Conservation (phyloP, 2,797 vertebrate genomes). For the Halcyon leucocephala region DNA sequence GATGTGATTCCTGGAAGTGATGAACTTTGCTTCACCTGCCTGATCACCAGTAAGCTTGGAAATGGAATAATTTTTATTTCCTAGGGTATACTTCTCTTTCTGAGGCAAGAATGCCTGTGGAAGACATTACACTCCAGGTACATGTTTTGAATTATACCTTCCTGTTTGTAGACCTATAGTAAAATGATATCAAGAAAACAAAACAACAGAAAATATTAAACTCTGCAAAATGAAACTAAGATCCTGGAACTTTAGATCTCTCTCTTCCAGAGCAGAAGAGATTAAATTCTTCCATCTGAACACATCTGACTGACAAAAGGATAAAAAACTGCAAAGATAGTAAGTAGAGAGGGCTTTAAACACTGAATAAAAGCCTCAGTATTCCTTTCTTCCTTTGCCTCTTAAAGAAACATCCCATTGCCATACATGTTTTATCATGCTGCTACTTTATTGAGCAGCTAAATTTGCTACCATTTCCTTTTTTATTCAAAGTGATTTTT, state of each 20-base stretch:
- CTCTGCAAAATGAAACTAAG: background rate
- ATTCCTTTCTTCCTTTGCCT: background rate
- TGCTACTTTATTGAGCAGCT: background rate
- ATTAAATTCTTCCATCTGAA: conserved; percentile 9
- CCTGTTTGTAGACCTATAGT: background rate
- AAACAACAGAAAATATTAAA: background rate
- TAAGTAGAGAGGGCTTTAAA: conserved; percentile 8
- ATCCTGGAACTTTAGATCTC: background rate
- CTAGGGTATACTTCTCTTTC: background rate
- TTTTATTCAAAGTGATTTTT: conserved; percentile 21
- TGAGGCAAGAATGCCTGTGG: background rate
- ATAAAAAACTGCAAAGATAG: background rate
- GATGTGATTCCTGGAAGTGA: background rate
- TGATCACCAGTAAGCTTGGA: background rate
- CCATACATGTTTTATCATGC: background rate
- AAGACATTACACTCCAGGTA: background rate
- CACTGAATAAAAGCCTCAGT: conserved; percentile 20
- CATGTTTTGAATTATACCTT: background rate
- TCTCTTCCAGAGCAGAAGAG: background rate
- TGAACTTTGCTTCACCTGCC: background rate
- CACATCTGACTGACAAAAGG: background rate
- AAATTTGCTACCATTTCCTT: background rate
- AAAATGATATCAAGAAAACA: background rate
- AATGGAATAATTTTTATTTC: background rate
- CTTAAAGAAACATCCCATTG: conserved; percentile 26